phyloP scores from a whole-genome alignment of 2,888 invertebrate genomes.

The Apodemia duryi region DNA sequence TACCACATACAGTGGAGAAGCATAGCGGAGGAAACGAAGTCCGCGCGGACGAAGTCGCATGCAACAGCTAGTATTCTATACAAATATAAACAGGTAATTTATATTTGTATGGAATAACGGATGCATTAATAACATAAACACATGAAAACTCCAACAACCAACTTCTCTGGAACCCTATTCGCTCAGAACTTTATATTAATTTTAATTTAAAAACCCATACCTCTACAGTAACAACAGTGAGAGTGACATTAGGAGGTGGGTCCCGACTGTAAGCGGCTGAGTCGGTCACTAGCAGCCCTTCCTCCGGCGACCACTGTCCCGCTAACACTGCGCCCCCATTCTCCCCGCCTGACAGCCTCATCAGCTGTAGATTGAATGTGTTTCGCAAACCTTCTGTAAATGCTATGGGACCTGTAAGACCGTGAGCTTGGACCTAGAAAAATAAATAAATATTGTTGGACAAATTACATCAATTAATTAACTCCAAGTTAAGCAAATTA shows the following conservation, averaged over 20 bases:
- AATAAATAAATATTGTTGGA: background rate
- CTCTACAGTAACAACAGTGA: constrained; percentile 94
- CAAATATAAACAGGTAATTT: too few species aligned
- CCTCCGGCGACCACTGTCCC: constrained; percentile 88
- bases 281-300: constrained; percentile 90
- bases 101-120: too few species aligned
- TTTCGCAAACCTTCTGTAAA: constrained; percentile 91
- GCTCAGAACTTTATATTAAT: too few species aligned
- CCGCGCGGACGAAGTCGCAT: too few species aligned
- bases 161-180: too few species aligned
- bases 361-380: constrained; percentile 91
- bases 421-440: constrained; percentile 87
- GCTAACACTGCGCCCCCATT: constrained; percentile 82
- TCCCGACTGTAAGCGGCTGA: constrained; percentile 91
- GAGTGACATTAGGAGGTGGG: constrained; percentile 89
- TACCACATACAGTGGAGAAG: too few species aligned
- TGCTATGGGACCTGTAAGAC: constrained; percentile 92
- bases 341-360: constrained; percentile 88
- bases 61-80: too few species aligned
- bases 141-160: too few species aligned
- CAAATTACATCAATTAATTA: too few species aligned
- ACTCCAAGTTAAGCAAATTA: too few species aligned
- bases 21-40: too few species aligned
- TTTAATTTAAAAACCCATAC: constrained; percentile 57
- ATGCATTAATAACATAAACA: too few species aligned